Base-by-base conservation (phyloP, 2,797 vertebrate genomes). In the Poecilia gillii region DNA sequence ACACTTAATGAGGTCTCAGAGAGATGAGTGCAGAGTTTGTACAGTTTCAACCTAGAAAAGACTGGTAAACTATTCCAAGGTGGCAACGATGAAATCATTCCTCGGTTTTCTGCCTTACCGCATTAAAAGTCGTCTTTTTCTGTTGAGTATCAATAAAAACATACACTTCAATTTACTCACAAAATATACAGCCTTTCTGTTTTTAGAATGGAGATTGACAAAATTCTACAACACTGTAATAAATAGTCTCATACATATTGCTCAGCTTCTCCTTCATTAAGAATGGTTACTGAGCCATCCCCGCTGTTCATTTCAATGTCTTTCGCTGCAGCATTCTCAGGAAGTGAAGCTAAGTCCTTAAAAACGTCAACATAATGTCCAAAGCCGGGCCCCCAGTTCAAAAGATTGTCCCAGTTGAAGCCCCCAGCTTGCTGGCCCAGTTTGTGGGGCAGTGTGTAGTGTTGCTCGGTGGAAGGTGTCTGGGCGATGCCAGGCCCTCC, bases 311-410 rank as follows among this genome's bases (percentile, higher is more conserved):
- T 98, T 85, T 99, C 98, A 72, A 95, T 94, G 77, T 88, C 95
- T 91, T 93, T 96, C 87, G 94, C 93, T 55, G 96, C 93, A 75
- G 95, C 84, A 71, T 97, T 97, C 90, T 99, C 98, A 0, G 99
- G 98, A 68, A 99, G 97, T 45, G 96, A 96, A 36, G 99, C 99
- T 90, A 99, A 92, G 96, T 99, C 99, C 91, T 98, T 97, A 93
- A 99, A 99, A 87, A 99, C 99, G 41, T 99, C 98, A 62, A 99
- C 97, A 39, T 99, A 99, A 92, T 99, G 98, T 87, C 97, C 98
- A 68, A 99, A 99, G 55, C 98, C 98, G 0, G 99, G 99, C 73
- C 99, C 98, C 98, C 98, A 99, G 97, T 98, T 99, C 95, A 99
- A 95, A 79, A 99, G 97, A 93, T 96, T 97, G 96, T 99, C 99